Base-by-base conservation (phyloP, 35 echinoderm and acorn worm species). In the Heliocidaris tuberculata region DNA sequence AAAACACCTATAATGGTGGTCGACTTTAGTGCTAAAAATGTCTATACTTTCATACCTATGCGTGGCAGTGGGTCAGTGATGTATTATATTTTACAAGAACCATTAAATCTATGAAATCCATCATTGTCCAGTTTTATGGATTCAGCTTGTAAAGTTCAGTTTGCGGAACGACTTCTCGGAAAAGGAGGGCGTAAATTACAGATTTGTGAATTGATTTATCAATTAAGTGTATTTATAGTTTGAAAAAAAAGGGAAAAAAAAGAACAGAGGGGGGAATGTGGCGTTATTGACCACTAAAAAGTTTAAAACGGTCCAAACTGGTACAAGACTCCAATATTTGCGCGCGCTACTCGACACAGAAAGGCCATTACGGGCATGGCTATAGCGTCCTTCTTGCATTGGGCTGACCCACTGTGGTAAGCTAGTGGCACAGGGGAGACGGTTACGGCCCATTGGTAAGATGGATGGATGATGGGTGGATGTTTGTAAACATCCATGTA, bases 401-500 rank as follows among this genome's bases (percentile, higher is more conserved):
- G 35, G 3, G 35, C 35, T 42, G 5, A 89, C 19, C 4, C 87
- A 32, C 29, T 24, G 47, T 21, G 47, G 31, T 47, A 32, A 32
- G 47, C 47, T 47, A 19, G 87, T 89, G 87, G 35, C 21, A 48
- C 31, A 89, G 9, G 87, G 31, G 32, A 32, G 32, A 3, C 35
- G 32, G 47, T 16, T 47, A 89, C 31, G 87, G 87, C 87, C 19
- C 87, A 48, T 89, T 89, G 87, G 31, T 32, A 89, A 47, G 87
- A 89, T 47, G 31, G 47, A 89, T 89, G 87, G 87, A 48, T 89
- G 31, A 89, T 89, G 87, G 47, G 87, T 47, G 10, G 87, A 48
- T 89, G 87, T 89, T 89, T 89, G 87, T 89, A 89, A 89, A 89
- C 87, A 89, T 48, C 87, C 31, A 89, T 89, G 87, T 89, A 89